Evolutionary conservation across 2,797 vertebrate species (phyloP).

Genomic region (Hyperoplus lanceolatus): DNA sequence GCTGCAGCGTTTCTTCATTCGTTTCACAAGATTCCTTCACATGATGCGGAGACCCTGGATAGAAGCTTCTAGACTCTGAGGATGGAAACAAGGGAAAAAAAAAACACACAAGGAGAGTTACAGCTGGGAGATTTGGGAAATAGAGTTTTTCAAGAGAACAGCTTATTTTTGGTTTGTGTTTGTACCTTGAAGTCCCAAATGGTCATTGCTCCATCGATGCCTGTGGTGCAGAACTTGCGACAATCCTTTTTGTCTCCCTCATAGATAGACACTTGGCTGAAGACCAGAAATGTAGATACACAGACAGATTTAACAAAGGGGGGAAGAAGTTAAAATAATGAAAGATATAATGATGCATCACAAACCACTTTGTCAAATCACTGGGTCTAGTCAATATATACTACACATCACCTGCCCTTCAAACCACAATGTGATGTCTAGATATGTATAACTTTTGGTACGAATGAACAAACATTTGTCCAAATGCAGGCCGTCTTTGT

Average conservation of each 20-base stretch:
- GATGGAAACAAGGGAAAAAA: conserved; percentile 49
- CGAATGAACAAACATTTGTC: too few species aligned
- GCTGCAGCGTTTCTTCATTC: conserved; percentile 71
- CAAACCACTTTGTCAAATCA: neutral
- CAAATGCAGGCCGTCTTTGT: too few species aligned
- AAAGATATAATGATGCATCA: neutral
- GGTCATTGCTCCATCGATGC: conserved; percentile 99
- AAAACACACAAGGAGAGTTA: conserved; percentile 30
- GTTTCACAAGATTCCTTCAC: conserved; percentile 90
- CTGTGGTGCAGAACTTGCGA: conserved; percentile 99
- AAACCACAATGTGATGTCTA: too few species aligned
- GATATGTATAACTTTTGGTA: too few species aligned
- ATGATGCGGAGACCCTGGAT: conserved; percentile 98
- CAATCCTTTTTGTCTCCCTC: conserved; percentile 99
- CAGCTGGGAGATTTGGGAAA: neutral
- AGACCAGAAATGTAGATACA: conserved; percentile 21
- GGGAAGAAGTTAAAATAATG: neutral
- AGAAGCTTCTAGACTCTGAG: conserved; percentile 96
- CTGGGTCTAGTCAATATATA: too few species aligned
- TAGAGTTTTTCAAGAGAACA: neutral
- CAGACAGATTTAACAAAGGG: neutral
- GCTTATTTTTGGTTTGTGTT: neutral
- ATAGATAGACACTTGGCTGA: conserved; percentile 99
- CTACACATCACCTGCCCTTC: too few species aligned
- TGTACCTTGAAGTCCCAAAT: conserved; percentile 99